Evolutionary conservation across 2,888 invertebrate genomes (phyloP).

Genomic region (Drepanosiphum platanoidis): DNA sequence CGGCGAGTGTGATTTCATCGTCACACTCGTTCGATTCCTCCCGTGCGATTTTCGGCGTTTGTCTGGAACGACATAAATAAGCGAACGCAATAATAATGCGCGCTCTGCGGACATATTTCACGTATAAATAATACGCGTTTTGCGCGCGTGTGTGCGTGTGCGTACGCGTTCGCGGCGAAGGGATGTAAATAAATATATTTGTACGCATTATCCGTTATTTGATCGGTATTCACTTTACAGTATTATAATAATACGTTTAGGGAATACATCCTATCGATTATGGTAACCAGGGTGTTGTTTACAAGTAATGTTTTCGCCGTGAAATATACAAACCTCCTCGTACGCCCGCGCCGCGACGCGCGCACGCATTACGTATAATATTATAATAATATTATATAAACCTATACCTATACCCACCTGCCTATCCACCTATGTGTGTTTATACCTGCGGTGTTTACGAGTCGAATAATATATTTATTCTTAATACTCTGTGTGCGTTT

Average conservation of each 20-base stretch:
- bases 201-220: constrained; percentile 10
- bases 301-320: neutral
- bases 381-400: too few species aligned
- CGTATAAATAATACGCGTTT: too few species aligned
- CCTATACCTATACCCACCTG: too few species aligned
- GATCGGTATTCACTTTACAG: neutral
- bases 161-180: too few species aligned
- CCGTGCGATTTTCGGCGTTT: neutral
- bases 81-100: neutral
- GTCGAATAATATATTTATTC: neutral
- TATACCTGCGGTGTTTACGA: too few species aligned
- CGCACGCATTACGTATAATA: too few species aligned
- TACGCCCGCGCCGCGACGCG: too few species aligned
- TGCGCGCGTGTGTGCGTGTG: too few species aligned
- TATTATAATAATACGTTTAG: constrained; percentile 4
- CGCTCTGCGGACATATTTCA: too few species aligned
- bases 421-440: too few species aligned
- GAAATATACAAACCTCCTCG: too few species aligned
- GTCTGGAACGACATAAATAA: neutral
- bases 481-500: neutral
- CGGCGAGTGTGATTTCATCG: neutral
- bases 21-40: neutral
- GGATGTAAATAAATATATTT: neutral
- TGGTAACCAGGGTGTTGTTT: constrained; percentile 7
- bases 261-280: neutral